A percentile compares a stretch with the other conserved stretches of the same genome.
These are phyloP conservation scores for Noctilio leporinus DNA, from an alignment of 2,113 vertebrate species.

Conservation along the genomic window DNA sequence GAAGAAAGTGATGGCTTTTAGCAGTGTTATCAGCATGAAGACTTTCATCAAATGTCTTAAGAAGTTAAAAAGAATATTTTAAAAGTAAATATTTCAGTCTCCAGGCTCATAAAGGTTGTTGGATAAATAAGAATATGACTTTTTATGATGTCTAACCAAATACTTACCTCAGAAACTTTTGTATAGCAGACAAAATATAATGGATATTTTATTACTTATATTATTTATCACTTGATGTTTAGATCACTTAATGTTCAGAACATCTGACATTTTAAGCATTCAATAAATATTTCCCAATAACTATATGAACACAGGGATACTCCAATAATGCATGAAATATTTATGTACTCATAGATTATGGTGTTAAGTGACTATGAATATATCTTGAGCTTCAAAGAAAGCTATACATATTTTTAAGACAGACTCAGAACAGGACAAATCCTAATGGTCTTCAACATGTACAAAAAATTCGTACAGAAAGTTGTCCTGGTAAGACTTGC, in stretches of 20 bases:
- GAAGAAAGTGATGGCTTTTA: not conserved
- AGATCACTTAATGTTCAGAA: not conserved
- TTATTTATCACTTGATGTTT: not conserved
- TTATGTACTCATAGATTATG: not conserved
- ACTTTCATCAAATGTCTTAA: not conserved
- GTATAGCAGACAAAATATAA: not conserved
- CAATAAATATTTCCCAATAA: not conserved
- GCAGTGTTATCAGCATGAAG: not conserved
- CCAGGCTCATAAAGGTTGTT: not conserved
- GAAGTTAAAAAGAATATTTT: not conserved
- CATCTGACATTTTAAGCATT: not conserved
- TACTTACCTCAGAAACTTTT: not conserved
- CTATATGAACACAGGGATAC: not conserved
- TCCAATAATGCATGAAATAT: not conserved
- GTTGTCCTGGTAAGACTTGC: slow-evolving; percentile 93
- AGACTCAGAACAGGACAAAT: not conserved
- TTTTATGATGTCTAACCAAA: not conserved
- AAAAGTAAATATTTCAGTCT: not conserved
- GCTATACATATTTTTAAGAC: not conserved
- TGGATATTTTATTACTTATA: not conserved
- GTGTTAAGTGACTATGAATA: not conserved
- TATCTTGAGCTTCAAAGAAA: not conserved
- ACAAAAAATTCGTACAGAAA: slow-evolving; percentile 87
- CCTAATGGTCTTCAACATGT: not conserved
- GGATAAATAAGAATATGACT: not conserved